Conservation (phyloP, 2,797 vertebrate species). For the Phoeniculus purpureus region DNA sequence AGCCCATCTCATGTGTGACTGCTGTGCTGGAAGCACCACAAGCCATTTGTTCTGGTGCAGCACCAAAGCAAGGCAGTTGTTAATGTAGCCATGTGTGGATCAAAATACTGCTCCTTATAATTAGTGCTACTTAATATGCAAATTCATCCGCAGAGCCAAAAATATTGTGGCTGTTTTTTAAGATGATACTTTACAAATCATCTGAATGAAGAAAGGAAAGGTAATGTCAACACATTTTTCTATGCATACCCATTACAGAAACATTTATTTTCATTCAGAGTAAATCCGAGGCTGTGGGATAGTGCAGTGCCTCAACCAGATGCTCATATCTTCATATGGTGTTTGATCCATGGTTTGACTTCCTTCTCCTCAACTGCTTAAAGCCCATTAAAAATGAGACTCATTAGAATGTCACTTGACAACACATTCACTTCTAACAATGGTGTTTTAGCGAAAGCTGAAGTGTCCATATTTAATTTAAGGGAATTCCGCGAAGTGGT, state of each 20-base stretch:
- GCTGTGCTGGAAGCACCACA: not conserved
- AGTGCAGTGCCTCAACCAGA: not conserved
- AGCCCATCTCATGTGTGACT: not conserved
- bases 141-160: not conserved
- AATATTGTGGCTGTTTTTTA: not conserved
- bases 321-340: not conserved
- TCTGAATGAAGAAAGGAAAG: not conserved
- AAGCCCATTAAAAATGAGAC: constrained; percentile 11
- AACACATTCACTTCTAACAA: not conserved
- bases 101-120: not conserved
- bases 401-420: constrained; percentile 12
- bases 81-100: not conserved
- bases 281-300: not conserved
- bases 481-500: not conserved
- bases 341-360: not conserved
- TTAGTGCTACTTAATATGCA: not conserved
- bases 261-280: not conserved
- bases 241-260: not conserved
- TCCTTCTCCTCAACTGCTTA: constrained; percentile 12
- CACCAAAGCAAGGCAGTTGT: not conserved
- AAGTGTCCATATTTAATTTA: constrained; percentile 41
- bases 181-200: not conserved
- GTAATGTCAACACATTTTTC: not conserved
- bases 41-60: not conserved
- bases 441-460: constrained; percentile 16